Percentiles rank a stretch among this genome's conserved stretches.
Conservation (phyloP, 2,888 invertebrate species). For the Agrochola lychnidis region DNA sequence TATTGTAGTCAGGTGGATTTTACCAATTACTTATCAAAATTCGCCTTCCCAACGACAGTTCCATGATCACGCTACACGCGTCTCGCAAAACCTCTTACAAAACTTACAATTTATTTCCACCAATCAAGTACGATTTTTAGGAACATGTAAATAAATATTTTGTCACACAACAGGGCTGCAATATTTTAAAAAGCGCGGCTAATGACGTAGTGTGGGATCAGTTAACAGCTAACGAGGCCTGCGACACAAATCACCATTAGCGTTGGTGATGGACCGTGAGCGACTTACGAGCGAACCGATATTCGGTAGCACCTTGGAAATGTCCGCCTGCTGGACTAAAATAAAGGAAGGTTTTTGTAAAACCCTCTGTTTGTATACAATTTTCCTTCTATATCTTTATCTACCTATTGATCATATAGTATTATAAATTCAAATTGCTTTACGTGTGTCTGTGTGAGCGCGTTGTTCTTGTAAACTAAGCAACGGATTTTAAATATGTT, state of each 20-base stretch:
- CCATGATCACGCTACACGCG: no score
- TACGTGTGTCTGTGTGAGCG: no score
- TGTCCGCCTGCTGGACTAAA: conserved; percentile 22
- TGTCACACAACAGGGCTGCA: conserved; percentile 12
- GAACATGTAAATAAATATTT: conserved; percentile 28
- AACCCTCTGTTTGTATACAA: neutral
- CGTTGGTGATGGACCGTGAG: conserved; percentile 76
- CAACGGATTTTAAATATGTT: no score
- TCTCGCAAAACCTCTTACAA: no score
- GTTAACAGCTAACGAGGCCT: conserved; percentile 83
- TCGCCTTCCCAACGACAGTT: no score
- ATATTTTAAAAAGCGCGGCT: conserved; percentile 56
- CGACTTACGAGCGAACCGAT: conserved; percentile 42
- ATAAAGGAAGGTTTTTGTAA: conserved; percentile 7
- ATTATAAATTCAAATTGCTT: no score
- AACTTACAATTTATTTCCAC: conserved; percentile 10
- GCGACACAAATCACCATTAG: conserved; percentile 88
- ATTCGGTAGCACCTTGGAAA: conserved; percentile 21
- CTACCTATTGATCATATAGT: no score
- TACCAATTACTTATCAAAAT: no score
- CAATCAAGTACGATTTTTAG: conserved; percentile 6
- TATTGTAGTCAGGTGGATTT: no score
- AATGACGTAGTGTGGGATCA: conserved; percentile 75
- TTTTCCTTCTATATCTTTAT: no score
- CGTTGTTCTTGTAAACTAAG: no score